Percentiles rank a stretch among this genome's conserved stretches.
Conservation (phyloP, 1,140 invertebrate genomes). For the Arion vulgaris region DNA sequence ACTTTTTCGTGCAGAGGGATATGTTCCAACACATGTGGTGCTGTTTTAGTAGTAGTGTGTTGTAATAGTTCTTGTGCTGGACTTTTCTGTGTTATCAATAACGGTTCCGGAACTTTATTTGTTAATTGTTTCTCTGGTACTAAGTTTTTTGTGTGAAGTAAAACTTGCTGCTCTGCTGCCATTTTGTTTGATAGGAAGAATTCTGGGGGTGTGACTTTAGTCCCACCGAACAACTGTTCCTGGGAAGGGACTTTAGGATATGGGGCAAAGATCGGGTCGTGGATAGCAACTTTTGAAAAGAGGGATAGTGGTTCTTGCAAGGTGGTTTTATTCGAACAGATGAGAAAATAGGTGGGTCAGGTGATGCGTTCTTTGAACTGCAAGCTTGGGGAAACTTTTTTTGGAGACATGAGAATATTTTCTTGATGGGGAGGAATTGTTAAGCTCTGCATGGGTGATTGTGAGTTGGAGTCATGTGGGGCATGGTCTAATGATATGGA, state of each 20-base stretch:
- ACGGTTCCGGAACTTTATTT: background rate
- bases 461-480: constrained; percentile 34
- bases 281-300: background rate
- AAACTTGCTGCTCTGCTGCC: background rate
- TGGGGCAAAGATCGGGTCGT: background rate
- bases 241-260: background rate
- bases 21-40: background rate
- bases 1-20: constrained; percentile 10
- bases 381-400: constrained; percentile 12
- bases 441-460: constrained; percentile 25
- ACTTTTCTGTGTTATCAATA: constrained; percentile 1
- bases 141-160: background rate
- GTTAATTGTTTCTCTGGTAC: background rate
- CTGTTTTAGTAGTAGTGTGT: background rate
- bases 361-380: constrained; percentile 15
- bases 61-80: background rate
- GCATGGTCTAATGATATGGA: constrained; percentile 38
- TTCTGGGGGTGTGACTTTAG: background rate
- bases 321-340: background rate
- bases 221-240: constrained; percentile 11
- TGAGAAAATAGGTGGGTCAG: constrained; percentile 11
- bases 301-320: background rate
- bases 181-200: background rate
- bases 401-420: constrained; percentile 9
- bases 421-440: constrained; percentile 32